Evolutionary conservation across 2,797 vertebrate species (phyloP), one percentile per base, ranked within the genome.

Genomic region (Pseudochaenichthys georgianus): DNA sequence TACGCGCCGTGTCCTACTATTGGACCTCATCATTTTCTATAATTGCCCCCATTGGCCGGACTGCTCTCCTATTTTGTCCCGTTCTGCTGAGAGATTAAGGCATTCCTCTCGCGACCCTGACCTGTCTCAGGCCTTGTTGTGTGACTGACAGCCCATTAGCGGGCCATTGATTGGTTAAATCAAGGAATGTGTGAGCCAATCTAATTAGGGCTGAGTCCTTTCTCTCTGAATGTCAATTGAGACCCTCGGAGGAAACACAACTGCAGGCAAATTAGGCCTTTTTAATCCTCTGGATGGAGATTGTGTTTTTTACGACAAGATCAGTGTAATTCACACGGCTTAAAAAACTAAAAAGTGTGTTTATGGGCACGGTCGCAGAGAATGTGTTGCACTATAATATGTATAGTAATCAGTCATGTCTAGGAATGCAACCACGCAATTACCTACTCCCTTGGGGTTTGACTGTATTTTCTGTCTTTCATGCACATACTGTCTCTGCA

Each of bases 111-210:
- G 86, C 57, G 82, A 90, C 90, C 91, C 92, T 93, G 92, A 94
- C 88, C 92, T 67, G 90, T 91, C 82, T 89, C 85, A 73, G 72
- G 84, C 86, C 87, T 70, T 80, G 87, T 75, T 63, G 48, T 83
- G 88, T 93, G 93, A 94, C 84, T 88, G 93, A 84, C 91, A 93
- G 89, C 81, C 90, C 89, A 93, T 94, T 94, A 94, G 90, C 57
- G 4, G 58, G 2, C 45, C 89, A 94, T 93, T 93, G 93, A 94
- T 93, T 92, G 90, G 90, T 87, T 41, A 83, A 67, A 86, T 89
- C 85, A 73, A 8, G 83, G 80, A 81, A 86, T 88, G 83, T 90
- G 83, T 63, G 78, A 88, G 89, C 83, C 85, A 84, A 86, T 81
- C 88, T 93, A 91, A 93, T 94, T 89, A 92, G 78, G 50, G 69